These are phyloP conservation scores for Apodemus agrarius DNA, from an alignment of 2,797 vertebrate genomes.

Conservation along the genomic window DNA sequence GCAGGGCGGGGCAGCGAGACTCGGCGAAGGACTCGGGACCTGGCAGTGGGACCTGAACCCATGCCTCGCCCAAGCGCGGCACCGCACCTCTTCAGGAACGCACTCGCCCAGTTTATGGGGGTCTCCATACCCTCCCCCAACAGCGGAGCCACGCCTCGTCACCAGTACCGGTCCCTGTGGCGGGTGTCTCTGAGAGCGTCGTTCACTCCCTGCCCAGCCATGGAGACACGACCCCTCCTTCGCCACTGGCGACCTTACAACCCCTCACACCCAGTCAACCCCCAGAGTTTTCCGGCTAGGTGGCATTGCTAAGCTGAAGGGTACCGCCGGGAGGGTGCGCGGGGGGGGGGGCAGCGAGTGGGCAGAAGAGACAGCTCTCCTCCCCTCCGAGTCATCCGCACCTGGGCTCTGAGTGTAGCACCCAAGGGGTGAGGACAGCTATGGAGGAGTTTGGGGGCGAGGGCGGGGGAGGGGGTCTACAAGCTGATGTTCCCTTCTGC, in stretches of 20 bases:
- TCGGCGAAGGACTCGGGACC: background rate
- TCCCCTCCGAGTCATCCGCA: background rate
- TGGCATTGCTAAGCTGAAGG: background rate
- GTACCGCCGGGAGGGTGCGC: background rate
- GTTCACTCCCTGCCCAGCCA: background rate
- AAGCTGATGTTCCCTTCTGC: background rate
- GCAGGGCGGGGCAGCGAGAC: conserved; percentile 56
- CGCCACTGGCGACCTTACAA: background rate
- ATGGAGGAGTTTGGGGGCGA: background rate
- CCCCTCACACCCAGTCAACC: conserved; percentile 11
- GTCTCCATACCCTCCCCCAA: conserved; percentile 57
- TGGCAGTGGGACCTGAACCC: background rate
- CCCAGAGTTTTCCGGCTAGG: conserved; percentile 34
- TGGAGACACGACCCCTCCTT: conserved; percentile 49
- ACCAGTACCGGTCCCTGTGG: background rate
- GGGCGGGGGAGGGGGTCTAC: background rate
- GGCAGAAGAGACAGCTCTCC: background rate
- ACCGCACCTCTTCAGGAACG: background rate
- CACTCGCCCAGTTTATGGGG: background rate
- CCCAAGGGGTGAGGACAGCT: background rate
- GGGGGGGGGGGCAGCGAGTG: background rate
- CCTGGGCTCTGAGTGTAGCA: conserved; percentile 11
- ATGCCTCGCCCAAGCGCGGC: background rate
- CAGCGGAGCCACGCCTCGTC: background rate
- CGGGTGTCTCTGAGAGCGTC: background rate